A percentile compares a stretch with the other conserved stretches of the same genome.
These are phyloP conservation scores for Dendrolimus punctatus DNA, from an alignment of 1,140 invertebrate genomes.

Conservation along the genomic window DNA sequence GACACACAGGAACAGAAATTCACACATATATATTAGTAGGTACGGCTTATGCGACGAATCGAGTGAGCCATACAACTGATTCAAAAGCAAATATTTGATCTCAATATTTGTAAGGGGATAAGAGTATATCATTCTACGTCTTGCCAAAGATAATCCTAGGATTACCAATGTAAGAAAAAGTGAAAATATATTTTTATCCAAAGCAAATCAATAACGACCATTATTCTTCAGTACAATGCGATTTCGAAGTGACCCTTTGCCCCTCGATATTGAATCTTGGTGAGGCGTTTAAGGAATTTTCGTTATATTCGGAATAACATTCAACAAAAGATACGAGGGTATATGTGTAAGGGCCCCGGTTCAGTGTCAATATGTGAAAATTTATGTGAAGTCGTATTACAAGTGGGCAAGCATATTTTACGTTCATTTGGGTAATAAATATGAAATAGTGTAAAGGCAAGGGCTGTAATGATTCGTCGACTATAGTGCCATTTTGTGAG, in stretches of 20 bases:
- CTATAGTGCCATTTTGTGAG: neutral
- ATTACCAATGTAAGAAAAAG: too few species aligned
- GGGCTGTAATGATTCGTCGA: neutral
- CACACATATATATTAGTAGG: too few species aligned
- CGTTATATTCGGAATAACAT: slow-evolving; percentile 29
- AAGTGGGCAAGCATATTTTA: slow-evolving; percentile 6
- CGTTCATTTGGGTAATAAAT: slow-evolving; percentile 10
- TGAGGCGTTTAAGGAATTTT: slow-evolving; percentile 25
- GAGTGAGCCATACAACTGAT: too few species aligned
- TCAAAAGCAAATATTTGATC: too few species aligned
- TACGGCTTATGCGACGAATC: too few species aligned
- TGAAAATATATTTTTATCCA: neutral
- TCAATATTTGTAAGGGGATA: too few species aligned
- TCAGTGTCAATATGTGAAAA: slow-evolving; percentile 25
- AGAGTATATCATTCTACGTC: too few species aligned
- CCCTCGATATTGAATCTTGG: slow-evolving; percentile 27
- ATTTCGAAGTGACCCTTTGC: slow-evolving; percentile 20
- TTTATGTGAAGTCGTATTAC: slow-evolving; percentile 19
- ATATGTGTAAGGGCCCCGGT: slow-evolving; percentile 14
- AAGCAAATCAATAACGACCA: slow-evolving; percentile 13
- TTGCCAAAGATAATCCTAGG: too few species aligned
- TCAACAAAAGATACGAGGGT: slow-evolving; percentile 30
- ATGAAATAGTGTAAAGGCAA: slow-evolving; percentile 1
- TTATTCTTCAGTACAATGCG: slow-evolving; percentile 26
- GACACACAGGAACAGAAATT: too few species aligned